Base-by-base conservation (phyloP, 1,140 invertebrate species). In the Drosophila rhopaloa region DNA sequence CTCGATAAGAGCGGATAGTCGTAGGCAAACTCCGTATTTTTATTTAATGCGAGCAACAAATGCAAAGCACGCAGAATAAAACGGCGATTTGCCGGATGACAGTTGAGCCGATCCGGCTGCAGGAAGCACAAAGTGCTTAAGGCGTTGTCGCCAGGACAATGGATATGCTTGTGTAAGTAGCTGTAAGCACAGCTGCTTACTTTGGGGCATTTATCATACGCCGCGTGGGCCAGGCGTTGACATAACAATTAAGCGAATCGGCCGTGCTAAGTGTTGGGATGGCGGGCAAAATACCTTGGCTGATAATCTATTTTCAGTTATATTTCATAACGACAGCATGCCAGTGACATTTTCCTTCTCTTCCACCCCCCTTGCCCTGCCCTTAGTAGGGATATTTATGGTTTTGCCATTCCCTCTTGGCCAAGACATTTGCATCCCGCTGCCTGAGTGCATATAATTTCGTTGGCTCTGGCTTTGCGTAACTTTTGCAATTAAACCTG, bases 401-500 rank as follows among this genome's bases (percentile, higher is more conserved):
- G 38, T 57, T 47, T 40, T 60, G 29, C 46, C 37, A 41, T 44
- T 50, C 27, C 29, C 46, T 46, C 48, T 59, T 62, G 53, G 43
- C 57, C 37, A 58, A 56, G 73, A 60, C 76, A 67, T 82, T 77
- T 27, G 56, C 41, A 50, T 68, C 13, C 32, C 44, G n/a, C 32
- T 35, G 43, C 50, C 55, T 73, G 61, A 81, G 81, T 82, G 83
- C 82, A 82, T 88, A 71, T 85, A 79, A 86, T 82, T 79, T 85
- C 57, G 55, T 57, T 38, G 50, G 5, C 46, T 48, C 32, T 53
- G 48, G 57, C 77, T 67, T 75, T 43, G 71, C 14, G 37, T 44
- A 88, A 88, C 76, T 88, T 88, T 88, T 65, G 83, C 80, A 88
- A 88, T 88, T 88, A 88, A 67, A 68, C 70, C 71, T 83, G 67